phyloP scores from a whole-genome alignment of 2,797 vertebrate genomes.

The Epinephelus awoara region DNA sequence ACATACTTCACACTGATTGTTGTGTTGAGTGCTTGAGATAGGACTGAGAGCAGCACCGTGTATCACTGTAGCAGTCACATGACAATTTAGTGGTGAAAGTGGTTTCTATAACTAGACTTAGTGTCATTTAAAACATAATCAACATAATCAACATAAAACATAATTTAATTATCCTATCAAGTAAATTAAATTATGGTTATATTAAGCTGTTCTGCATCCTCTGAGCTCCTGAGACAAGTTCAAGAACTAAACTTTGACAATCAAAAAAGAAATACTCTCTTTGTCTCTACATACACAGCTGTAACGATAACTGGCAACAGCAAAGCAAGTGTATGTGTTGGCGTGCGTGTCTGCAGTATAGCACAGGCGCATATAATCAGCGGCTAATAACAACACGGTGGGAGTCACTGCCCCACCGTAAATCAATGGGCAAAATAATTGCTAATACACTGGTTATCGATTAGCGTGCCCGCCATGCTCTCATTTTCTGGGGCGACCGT shows the following conservation, averaged over 20 bases:
- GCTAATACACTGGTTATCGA: conserved; percentile 99
- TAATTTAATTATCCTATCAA: conserved; percentile 1
- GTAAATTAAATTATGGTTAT: neutral
- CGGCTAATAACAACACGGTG: conserved; percentile 96
- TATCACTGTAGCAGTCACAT: neutral
- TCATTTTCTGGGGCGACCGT: conserved; percentile 92
- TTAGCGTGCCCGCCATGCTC: conserved; percentile 91
- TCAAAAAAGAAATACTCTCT: conserved; percentile 11
- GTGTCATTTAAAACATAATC: neutral
- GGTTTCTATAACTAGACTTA: neutral
- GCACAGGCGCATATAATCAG: conserved; percentile 96
- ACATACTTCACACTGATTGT: neutral
- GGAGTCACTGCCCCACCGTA: conserved; percentile 93
- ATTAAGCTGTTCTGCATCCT: neutral
- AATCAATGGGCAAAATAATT: conserved; percentile 99
- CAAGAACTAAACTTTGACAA: conserved; percentile 13
- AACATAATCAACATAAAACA: no score
- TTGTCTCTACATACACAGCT: conserved; percentile 28
- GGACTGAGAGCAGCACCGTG: neutral
- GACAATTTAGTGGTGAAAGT: neutral
- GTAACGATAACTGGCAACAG: conserved; percentile 68
- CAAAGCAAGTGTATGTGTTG: conserved; percentile 17
- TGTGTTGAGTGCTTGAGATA: neutral
- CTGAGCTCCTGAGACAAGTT: neutral
- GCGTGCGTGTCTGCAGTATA: conserved; percentile 66